Evolutionary conservation across 2,113 vertebrate genomes (phyloP).

Genomic region (Origma solitaria): DNA sequence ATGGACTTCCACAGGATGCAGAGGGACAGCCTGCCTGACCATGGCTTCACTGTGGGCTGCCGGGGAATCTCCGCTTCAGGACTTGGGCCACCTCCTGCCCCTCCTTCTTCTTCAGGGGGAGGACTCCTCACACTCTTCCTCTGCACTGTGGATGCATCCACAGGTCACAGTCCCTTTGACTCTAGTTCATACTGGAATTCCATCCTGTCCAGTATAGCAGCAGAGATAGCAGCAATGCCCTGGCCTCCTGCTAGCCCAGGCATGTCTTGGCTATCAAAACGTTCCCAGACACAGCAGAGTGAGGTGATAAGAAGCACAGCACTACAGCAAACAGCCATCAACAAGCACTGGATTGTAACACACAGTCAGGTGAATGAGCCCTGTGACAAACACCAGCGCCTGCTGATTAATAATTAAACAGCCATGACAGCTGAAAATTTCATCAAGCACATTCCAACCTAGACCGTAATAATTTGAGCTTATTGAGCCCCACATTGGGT

Average conservation of each 20-base stretch:
- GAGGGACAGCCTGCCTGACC: neutral
- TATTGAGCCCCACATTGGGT: neutral
- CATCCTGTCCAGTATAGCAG: neutral
- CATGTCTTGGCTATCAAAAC: fast-evolving
- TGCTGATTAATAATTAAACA: neutral
- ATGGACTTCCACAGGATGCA: neutral
- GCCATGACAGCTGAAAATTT: neutral
- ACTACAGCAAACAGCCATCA: neutral
- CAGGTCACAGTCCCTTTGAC: neutral
- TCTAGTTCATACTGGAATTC: neutral
- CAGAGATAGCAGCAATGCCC: neutral
- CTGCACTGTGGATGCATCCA: neutral
- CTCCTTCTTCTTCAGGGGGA: neutral
- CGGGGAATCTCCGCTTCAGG: neutral
- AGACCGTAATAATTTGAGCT: neutral
- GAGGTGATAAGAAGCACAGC: neutral
- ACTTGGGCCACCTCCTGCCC: neutral
- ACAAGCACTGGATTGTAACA: neutral
- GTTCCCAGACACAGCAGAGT: neutral
- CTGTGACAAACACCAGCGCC: neutral
- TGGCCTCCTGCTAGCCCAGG: neutral
- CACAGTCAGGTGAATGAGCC: neutral
- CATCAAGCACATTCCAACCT: neutral
- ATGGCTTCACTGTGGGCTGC: fast-evolving
- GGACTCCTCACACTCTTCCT: neutral